Conservation (phyloP, 2,113 vertebrate genomes). For the Actenoides lindsayi region DNA sequence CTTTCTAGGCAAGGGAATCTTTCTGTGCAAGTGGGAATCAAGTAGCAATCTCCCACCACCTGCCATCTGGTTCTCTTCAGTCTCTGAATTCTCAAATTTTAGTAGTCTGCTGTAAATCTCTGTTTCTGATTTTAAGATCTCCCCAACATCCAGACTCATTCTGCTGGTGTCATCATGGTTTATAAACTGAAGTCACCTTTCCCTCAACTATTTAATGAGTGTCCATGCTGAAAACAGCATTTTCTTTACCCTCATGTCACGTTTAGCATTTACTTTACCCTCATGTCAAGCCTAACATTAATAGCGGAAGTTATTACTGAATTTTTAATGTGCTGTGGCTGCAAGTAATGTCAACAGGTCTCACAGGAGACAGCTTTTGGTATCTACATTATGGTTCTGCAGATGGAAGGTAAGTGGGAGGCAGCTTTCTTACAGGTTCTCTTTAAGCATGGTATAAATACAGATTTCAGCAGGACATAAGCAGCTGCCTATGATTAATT, state of each 20-base stretch:
- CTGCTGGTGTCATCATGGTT: neutral
- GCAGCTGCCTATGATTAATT: neutral
- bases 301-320: neutral
- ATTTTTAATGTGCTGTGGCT: neutral
- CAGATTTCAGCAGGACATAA: slow-evolving; percentile 5
- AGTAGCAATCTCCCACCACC: neutral
- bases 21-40: neutral
- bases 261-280: neutral
- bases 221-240: neutral
- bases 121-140: neutral
- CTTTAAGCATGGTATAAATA: slow-evolving; percentile 24
- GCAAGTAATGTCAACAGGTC: neutral
- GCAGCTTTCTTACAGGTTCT: neutral
- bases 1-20: neutral
- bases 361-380: neutral
- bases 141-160: neutral
- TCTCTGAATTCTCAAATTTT: neutral
- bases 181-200: neutral
- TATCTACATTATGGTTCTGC: neutral
- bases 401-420: slow-evolving; percentile 22
- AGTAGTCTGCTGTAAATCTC: neutral
- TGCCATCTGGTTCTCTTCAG: neutral
- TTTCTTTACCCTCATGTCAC: neutral
- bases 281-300: neutral
- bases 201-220: neutral